Conservation (phyloP, 2,113 vertebrate genomes). For the Ceyx melanurus region DNA sequence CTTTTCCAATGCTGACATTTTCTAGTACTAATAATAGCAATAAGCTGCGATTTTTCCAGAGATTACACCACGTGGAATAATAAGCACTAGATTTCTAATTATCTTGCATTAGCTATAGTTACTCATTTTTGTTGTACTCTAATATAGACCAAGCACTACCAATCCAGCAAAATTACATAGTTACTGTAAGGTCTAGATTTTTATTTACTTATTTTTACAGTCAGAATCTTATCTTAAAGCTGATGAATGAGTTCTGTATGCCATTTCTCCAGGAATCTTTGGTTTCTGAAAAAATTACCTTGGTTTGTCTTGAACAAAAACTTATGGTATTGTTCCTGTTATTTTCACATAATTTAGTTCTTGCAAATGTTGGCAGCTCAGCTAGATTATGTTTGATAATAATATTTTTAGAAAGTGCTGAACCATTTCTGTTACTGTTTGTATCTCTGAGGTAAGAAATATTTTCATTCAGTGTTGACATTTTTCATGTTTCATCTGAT, state of each 20-base stretch:
- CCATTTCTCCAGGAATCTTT: not conserved
- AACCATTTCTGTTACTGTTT: not conserved
- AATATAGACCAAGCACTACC: not conserved
- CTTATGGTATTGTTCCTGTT: not conserved
- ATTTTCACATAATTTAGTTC: not conserved
- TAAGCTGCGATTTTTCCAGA: not conserved
- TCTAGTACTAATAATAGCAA: not conserved
- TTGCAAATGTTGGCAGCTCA: constrained; percentile 9
- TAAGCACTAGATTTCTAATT: not conserved
- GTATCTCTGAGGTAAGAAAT: not conserved
- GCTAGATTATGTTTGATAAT: not conserved
- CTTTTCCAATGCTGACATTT: not conserved
- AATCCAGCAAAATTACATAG: not conserved
- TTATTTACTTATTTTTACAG: not conserved
- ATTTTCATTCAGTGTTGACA: not conserved
- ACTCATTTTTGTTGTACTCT: constrained; percentile 2
- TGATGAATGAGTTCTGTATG: not conserved
- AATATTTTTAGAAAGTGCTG: not conserved
- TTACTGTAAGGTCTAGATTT: not conserved
- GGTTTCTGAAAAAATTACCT: not conserved
- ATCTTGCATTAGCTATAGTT: not conserved
- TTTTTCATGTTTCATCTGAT: constrained; percentile 37
- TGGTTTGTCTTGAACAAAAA: not conserved
- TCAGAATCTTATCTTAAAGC: not conserved
- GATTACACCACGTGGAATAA: not conserved